Percentiles rank a stretch among this genome's conserved stretches.
Conservation (phyloP, 2,113 vertebrate species). For the Beaufortia kweichowensis region DNA sequence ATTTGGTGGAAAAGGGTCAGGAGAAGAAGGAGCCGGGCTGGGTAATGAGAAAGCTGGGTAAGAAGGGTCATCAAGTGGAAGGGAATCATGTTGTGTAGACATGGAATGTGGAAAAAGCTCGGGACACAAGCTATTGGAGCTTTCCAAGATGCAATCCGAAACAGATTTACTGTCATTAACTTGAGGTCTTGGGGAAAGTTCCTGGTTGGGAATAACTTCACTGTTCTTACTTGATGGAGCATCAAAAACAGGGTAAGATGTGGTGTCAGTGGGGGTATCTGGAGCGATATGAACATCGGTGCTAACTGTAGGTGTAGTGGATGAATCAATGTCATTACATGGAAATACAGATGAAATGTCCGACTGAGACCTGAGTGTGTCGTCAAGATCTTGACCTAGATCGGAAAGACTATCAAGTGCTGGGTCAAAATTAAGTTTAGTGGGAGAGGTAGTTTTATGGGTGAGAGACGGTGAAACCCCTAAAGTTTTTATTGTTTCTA, state of each 20-base stretch:
- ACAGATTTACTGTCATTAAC: not conserved
- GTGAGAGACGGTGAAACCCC: not conserved
- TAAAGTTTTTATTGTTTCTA: not conserved
- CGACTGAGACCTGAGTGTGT: not conserved
- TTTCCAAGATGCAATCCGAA: constrained; percentile 4
- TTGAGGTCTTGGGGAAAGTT: constrained; percentile 4
- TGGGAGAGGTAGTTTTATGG: constrained; percentile 6
- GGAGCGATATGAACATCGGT: not conserved
- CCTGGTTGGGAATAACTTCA: not conserved
- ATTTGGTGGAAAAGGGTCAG: constrained; percentile 42
- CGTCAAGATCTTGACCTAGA: not conserved
- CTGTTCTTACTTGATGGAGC: constrained; percentile 4
- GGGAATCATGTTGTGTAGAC: constrained; percentile 9
- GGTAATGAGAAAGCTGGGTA: constrained; percentile 27
- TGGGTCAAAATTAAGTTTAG: not conserved
- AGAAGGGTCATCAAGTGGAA: constrained; percentile 17
- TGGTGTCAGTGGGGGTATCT: not conserved
- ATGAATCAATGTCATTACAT: constrained; percentile 10
- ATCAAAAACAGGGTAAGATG: not conserved
- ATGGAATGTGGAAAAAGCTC: constrained; percentile 18
- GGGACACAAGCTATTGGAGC: not conserved
- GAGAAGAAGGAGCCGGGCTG: constrained; percentile 6
- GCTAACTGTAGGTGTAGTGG: constrained; percentile 1
- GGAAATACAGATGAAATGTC: constrained; percentile 1
- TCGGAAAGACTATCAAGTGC: not conserved